Percentiles rank a stretch among this genome's conserved stretches.
These are phyloP conservation scores for Nomada fucata DNA, from an alignment of 2,888 invertebrate species.

Conservation along the genomic window DNA sequence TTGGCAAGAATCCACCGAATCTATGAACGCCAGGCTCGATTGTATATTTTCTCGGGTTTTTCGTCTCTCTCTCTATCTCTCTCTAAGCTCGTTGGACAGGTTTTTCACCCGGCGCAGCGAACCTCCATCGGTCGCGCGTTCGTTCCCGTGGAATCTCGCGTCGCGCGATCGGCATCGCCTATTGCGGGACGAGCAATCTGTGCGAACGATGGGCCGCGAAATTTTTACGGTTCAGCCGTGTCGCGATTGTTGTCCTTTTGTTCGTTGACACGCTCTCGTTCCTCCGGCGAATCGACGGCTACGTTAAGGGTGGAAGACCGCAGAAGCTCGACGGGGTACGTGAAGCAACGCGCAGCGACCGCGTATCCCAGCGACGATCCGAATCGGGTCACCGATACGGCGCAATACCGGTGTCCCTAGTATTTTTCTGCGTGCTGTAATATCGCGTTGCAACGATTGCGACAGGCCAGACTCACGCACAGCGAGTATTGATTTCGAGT, in stretches of 20 bases:
- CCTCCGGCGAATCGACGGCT: background rate
- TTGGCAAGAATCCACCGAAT: constrained; percentile 55
- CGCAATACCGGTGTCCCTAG: constrained; percentile 49
- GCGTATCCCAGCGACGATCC: constrained; percentile 54
- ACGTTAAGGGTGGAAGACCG: constrained; percentile 6
- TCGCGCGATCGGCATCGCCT: constrained; percentile 6
- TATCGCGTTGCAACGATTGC: constrained; percentile 78
- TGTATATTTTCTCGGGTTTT: constrained; percentile 2
- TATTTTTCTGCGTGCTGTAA: constrained; percentile 67
- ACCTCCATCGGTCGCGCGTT: background rate
- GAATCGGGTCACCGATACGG: constrained; percentile 57
- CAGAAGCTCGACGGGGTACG: constrained; percentile 25
- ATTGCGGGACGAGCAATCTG: constrained; percentile 15
- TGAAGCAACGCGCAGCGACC: constrained; percentile 36
- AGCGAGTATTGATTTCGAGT: constrained; percentile 82
- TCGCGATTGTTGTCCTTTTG: background rate
- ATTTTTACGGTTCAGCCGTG: constrained; percentile 20
- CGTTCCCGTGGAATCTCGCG: constrained; percentile 12
- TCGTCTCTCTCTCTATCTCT: background rate
- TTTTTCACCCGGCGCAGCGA: background rate
- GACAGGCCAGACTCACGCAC: constrained; percentile 79
- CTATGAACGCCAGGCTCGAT: constrained; percentile 25
- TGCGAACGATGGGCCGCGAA: constrained; percentile 30
- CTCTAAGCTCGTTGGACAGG: background rate
- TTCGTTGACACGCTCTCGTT: background rate